A percentile compares a stretch with the other conserved stretches of the same genome.
These are phyloP conservation scores for Aurelia sp. DNA, from an alignment of 30 jellyfish, hydroid and myxozoan genomes.

Conservation along the genomic window DNA sequence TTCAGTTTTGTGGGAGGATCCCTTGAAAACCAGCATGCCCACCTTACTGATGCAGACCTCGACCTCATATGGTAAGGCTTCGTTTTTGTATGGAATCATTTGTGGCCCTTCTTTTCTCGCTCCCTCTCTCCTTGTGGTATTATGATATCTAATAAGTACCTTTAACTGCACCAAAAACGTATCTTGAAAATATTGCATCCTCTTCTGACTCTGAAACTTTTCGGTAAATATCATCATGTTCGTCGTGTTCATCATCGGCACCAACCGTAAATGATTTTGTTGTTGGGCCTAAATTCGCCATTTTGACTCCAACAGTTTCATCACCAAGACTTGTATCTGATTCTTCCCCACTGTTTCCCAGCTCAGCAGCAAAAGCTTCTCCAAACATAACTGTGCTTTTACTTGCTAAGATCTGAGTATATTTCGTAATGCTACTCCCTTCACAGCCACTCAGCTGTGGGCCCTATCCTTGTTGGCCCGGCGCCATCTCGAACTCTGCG, in stretches of 20 bases:
- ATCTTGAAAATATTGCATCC: constrained; percentile 47
- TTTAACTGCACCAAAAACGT: constrained; percentile 59
- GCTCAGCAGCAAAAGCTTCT: constrained; percentile 74
- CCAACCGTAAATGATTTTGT: constrained; percentile 47
- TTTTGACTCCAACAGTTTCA: neutral
- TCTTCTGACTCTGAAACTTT: constrained; percentile 46
- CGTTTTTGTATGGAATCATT: too few relatives aligned
- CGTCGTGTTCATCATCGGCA: constrained; percentile 39
- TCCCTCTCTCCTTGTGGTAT: too few relatives aligned
- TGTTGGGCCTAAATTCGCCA: constrained; percentile 32
- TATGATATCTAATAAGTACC: neutral
- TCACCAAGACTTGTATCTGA: neutral
- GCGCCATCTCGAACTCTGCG: too few relatives aligned
- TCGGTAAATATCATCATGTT: neutral
- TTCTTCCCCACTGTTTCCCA: constrained; percentile 3
- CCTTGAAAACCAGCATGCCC: too few relatives aligned
- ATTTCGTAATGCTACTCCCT: too few relatives aligned
- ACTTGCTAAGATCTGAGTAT: too few relatives aligned
- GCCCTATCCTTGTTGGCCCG: too few relatives aligned
- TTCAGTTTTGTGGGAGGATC: too few relatives aligned
- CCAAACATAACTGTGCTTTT: constrained; percentile 22
- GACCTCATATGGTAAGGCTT: too few relatives aligned
- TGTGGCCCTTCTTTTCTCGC: too few relatives aligned
- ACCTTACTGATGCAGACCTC: too few relatives aligned
- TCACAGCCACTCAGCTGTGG: too few relatives aligned